Conservation (phyloP, 2,797 vertebrate genomes). For the Thripadectes ignobilis region DNA sequence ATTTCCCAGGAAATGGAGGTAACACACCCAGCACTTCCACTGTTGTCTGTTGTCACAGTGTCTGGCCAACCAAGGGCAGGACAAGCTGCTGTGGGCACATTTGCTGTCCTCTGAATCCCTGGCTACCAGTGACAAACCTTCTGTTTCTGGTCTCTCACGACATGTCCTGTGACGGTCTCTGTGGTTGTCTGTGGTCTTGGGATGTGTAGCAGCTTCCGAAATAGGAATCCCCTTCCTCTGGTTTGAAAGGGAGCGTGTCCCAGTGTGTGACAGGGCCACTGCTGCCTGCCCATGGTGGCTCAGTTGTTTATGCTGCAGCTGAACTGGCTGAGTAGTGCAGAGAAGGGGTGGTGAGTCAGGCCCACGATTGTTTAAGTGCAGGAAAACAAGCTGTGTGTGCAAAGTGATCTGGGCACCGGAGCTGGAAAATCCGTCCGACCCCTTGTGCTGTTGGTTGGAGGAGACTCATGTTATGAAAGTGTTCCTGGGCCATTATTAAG, state of each 20-base stretch:
- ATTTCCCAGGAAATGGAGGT: background rate
- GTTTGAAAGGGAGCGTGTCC: background rate
- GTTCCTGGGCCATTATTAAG: background rate
- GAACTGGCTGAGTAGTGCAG: background rate
- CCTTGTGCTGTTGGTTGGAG: constrained; percentile 7
- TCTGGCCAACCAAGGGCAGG: background rate
- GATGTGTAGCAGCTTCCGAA: background rate
- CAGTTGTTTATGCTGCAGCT: background rate
- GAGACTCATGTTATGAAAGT: background rate
- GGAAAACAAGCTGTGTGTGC: constrained; percentile 40
- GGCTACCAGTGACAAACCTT: background rate
- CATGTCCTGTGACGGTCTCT: background rate
- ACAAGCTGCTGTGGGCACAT: background rate
- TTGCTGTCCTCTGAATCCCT: background rate
- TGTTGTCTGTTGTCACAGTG: background rate
- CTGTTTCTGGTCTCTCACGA: background rate
- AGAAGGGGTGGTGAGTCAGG: constrained; percentile 15
- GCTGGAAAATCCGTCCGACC: constrained; percentile 5
- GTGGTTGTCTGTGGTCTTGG: background rate
- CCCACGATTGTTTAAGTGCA: constrained; percentile 21
- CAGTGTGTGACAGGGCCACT: background rate
- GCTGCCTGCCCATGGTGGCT: background rate
- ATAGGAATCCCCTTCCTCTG: background rate
- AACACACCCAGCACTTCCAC: background rate
- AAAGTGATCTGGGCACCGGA: background rate